phyloP scores from a whole-genome alignment of 1,140 invertebrate genomes.

The Sycophila sp. region DNA sequence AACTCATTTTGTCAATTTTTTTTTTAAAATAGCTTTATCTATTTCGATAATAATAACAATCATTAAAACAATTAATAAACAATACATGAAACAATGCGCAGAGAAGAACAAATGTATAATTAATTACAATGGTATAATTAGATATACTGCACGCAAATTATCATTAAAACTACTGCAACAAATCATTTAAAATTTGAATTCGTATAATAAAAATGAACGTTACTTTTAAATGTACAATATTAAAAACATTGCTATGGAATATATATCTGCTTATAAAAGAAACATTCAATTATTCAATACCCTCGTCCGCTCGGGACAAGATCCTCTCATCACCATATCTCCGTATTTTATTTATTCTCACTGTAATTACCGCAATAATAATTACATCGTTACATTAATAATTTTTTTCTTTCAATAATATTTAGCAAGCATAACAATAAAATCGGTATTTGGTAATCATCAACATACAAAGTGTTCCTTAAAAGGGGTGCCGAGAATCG shows the following conservation, averaged over 20 bases:
- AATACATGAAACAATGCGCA: neutral
- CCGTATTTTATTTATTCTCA: neutral
- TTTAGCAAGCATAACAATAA: slow-evolving; percentile 22
- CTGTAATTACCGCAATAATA: neutral
- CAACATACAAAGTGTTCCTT: neutral
- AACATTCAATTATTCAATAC: slow-evolving; percentile 1
- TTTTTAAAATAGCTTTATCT: neutral
- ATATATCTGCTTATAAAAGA: slow-evolving; percentile 12
- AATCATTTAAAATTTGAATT: slow-evolving; percentile 4
- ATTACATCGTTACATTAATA: slow-evolving; percentile 26
- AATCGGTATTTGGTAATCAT: slow-evolving; percentile 1
- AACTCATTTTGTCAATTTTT: neutral
- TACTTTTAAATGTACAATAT: neutral
- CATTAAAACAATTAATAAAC: neutral
- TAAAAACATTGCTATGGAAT: neutral
- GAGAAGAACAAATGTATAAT: neutral
- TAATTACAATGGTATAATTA: neutral
- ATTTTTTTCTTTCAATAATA: slow-evolving; percentile 4
- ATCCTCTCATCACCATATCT: neutral
- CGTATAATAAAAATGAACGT: neutral
- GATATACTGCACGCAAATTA: neutral
- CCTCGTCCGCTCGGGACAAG: neutral
- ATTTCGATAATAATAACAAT: neutral
- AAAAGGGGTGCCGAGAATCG: neutral
- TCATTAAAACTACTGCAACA: neutral